A percentile compares a stretch with the other conserved stretches of the same genome.
Evolutionary conservation across 2,113 vertebrate genomes (phyloP).

Genomic region (Hepsetus odoe): DNA sequence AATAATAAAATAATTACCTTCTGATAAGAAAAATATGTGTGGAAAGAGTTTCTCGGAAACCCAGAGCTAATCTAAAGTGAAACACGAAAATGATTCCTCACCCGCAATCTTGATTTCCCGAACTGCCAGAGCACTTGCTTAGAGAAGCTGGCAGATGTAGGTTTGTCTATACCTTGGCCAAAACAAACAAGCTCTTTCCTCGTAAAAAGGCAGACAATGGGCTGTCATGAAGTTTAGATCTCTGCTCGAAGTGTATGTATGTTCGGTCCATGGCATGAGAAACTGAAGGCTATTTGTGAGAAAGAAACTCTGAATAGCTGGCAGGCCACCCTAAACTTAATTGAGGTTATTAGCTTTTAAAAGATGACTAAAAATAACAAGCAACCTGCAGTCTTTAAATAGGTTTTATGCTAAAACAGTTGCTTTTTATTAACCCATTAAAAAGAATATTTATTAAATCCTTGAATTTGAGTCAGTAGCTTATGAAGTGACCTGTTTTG

Average conservation of each 20-base stretch:
- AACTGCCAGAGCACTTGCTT: slow-evolving; percentile 60
- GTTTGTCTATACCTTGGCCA: slow-evolving; percentile 65
- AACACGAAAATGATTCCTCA: slow-evolving; percentile 55
- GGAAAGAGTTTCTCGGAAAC: slow-evolving; percentile 60
- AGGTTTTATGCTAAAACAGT: slow-evolving; percentile 29
- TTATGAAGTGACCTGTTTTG: neutral
- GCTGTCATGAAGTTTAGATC: slow-evolving; percentile 55
- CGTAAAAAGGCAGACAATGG: slow-evolving; percentile 62
- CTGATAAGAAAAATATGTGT: slow-evolving; percentile 61
- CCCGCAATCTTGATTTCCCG: slow-evolving; percentile 58
- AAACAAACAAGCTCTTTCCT: slow-evolving; percentile 69
- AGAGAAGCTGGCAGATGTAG: slow-evolving; percentile 61
- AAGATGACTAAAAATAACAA: slow-evolving; percentile 62
- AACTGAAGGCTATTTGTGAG: slow-evolving; percentile 53
- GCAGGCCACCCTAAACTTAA: slow-evolving; percentile 56
- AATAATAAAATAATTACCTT: slow-evolving; percentile 59
- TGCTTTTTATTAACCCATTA: slow-evolving; percentile 31
- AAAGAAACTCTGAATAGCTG: slow-evolving; percentile 40
- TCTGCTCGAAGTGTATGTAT: slow-evolving; percentile 53
- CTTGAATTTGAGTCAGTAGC: slow-evolving; percentile 27
- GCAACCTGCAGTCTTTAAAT: neutral
- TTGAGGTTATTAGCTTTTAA: slow-evolving; percentile 42
- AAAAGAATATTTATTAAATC: slow-evolving; percentile 20
- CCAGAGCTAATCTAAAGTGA: slow-evolving; percentile 59
- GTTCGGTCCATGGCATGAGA: slow-evolving; percentile 62